Conservation (phyloP, 2,888 invertebrate genomes). For the Tetanocera ferruginea region DNA sequence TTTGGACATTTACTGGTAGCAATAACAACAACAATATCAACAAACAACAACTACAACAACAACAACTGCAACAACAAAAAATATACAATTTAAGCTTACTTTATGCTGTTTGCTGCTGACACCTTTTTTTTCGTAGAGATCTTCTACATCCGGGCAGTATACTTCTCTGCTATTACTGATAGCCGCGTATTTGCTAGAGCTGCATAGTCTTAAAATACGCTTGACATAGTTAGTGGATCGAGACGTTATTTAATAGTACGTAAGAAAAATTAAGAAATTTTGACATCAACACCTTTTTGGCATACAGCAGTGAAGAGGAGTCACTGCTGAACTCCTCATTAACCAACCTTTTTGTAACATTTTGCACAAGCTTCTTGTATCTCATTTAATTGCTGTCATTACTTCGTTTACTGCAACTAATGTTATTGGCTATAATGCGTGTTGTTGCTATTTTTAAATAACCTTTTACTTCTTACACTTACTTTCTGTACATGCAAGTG, state of each 20-base stretch:
- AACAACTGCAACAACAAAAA: not conserved
- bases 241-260: not conserved
- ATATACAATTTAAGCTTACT: not conserved
- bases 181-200: no score
- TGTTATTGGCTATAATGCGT: not conserved
- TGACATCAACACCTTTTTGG: no score
- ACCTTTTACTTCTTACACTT: not conserved
- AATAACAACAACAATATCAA: not conserved
- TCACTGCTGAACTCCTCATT: no score
- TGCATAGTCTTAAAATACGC: no score
- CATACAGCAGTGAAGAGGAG: no score
- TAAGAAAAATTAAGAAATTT: no score
- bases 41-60: no score
- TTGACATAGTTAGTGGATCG: not conserved
- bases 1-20: not conserved
- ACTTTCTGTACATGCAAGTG: not conserved
- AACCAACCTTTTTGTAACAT: no score
- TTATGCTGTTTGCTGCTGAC: conserved; percentile 1
- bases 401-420: not conserved
- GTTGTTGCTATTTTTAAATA: not conserved
- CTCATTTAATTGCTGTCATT: not conserved
- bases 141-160: not conserved
- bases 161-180: no score
- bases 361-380: not conserved
- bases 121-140: not conserved